A percentile compares a stretch with the other conserved stretches of the same genome.
These are phyloP conservation scores for Montipora foliosa DNA, from an alignment of 64 coral and sea anemone genomes.

Conservation along the genomic window DNA sequence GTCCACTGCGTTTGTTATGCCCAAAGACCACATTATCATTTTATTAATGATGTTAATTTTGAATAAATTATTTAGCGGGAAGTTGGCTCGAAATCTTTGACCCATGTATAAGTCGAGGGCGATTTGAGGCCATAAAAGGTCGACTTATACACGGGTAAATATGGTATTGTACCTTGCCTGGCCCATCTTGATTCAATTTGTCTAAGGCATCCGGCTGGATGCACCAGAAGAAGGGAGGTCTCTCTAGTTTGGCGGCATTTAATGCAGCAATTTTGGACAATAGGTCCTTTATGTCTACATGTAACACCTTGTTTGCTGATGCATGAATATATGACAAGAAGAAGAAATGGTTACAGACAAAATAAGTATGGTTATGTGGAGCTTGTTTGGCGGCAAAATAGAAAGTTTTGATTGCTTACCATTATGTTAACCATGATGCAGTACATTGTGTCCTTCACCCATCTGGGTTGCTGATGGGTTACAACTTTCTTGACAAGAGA, in stretches of 20 bases:
- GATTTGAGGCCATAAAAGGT: too few species aligned
- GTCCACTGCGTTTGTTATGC: too few species aligned
- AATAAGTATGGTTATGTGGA: too few species aligned
- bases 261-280: neutral
- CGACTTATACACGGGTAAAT: too few species aligned
- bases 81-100: too few species aligned
- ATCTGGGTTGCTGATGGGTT: neutral
- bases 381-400: neutral
- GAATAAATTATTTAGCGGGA: too few species aligned
- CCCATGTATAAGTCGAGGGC: too few species aligned
- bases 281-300: neutral
- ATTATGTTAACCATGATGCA: neutral
- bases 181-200: neutral
- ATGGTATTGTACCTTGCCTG: conserved; percentile 1
- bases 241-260: neutral
- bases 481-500: neutral
- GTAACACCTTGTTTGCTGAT: neutral
- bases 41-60: too few species aligned
- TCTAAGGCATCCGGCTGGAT: neutral
- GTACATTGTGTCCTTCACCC: conserved; percentile 18
- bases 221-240: neutral
- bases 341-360: neutral
- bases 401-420: neutral
- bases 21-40: too few species aligned
- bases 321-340: neutral